A percentile compares a stretch with the other conserved stretches of the same genome.
Evolutionary conservation across 2,113 vertebrate genomes (phyloP).

Genomic region (Ellobius talpinus): DNA sequence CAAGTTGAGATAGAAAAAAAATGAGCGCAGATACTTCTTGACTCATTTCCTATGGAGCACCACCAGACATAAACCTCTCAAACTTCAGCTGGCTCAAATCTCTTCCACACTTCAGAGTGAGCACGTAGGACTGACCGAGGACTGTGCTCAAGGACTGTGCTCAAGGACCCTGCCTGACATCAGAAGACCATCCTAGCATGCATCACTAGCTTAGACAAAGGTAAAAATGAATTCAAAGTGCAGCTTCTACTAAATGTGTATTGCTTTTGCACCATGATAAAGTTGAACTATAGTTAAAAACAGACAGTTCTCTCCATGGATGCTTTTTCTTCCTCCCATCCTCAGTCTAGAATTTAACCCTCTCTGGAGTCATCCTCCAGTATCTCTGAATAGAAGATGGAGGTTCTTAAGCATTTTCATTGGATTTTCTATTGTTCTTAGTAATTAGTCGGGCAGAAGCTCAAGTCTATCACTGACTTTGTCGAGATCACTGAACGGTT

Average conservation of each 20-base stretch:
- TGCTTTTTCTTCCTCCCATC: not conserved
- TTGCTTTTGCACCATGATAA: not conserved
- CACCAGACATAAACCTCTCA: not conserved
- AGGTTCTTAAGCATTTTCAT: not conserved
- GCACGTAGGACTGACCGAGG: not conserved
- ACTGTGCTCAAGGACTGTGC: no score
- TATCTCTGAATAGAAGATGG: not conserved
- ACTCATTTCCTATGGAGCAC: not conserved
- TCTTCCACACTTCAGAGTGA: not conserved
- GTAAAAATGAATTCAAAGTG: not conserved
- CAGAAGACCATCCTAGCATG: not conserved
- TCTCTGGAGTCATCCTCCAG: not conserved
- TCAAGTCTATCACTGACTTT: not conserved
- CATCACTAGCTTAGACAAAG: not conserved
- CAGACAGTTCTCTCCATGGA: not conserved
- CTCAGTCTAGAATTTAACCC: not conserved
- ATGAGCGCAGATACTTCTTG: not conserved
- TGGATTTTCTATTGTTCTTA: conserved; percentile 20
- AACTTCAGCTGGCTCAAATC: not conserved
- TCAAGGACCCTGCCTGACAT: no score
- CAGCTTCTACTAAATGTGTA: not conserved
- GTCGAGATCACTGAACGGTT: not conserved
- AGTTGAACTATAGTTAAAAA: no score
- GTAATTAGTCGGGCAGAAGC: not conserved
- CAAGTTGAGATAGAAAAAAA: not conserved